Base-by-base conservation (phyloP, 2,113 vertebrate species). In the Cebus imitator region DNA sequence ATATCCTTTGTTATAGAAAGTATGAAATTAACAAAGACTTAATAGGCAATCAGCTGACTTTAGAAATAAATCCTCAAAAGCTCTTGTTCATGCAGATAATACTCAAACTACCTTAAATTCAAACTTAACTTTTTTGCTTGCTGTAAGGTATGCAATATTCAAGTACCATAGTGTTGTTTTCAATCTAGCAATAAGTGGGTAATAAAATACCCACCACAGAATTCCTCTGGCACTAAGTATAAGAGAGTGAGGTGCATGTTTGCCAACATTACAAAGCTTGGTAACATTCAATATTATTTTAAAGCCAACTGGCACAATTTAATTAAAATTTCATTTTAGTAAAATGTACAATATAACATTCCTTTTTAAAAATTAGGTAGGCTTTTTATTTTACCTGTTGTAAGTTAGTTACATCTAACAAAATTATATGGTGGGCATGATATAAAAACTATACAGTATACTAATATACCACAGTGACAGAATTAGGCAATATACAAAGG, bases 101-200 rank as follows among this genome's bases (percentile, higher is more conserved):
- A 96, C 84, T 97, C 97, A 96, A 98, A 97, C 97, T 92, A 37
- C 50, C 83, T 96, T 61, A 95, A 90, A 95, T 11, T 68, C 90
- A 25, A 97, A 95, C 86, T 98, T 98, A 98, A 98, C 91, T 97
- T 91, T 72, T 98, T 96, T 82, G 0, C 83, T 96, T 97, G 93
- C 94, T 98, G 96, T 97, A 97, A 98, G 97, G 96, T 95, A 97
- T 98, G 97, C 97, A 98, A 98, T 98, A 98, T 98, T 98, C 96
- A 98, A 97, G 97, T 95, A 96, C 95, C 97, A 97, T 90, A 98
- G 97, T 98, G 95, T 97, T 98, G 96, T 97, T 98, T 98, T 97
- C 90, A 96, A 97, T 78, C 94, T 96, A 97, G 92, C 92, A 98
- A 96, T 98, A 97, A 96, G 93, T 87, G 94, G 95, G 90, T 98